A percentile compares a stretch with the other conserved stretches of the same genome.
Conservation (phyloP, 1,140 invertebrate species). For the Lordiphosa clarofinis region DNA sequence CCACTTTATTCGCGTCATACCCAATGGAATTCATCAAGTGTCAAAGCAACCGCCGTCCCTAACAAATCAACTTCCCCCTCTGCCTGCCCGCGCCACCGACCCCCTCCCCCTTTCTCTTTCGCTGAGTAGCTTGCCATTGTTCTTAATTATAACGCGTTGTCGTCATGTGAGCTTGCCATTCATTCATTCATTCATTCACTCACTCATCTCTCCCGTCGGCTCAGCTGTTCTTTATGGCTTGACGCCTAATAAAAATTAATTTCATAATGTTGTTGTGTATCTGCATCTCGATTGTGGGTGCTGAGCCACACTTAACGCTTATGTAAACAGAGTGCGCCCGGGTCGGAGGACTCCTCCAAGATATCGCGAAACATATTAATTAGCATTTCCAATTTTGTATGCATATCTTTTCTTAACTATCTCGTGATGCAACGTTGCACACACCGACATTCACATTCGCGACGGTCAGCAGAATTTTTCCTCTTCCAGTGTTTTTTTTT, state of each 20-base stretch:
- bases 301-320: slow-evolving; percentile 11
- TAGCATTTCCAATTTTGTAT: slow-evolving; percentile 76
- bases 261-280: slow-evolving; percentile 56
- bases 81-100: neutral
- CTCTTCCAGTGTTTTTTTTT: slow-evolving; percentile 10
- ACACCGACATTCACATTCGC: slow-evolving; percentile 39
- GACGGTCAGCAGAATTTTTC: slow-evolving; percentile 55
- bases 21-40: slow-evolving; percentile 51
- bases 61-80: slow-evolving; percentile 23
- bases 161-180: slow-evolving; percentile 71
- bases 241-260: slow-evolving; percentile 77
- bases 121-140: slow-evolving; percentile 70
- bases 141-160: slow-evolving; percentile 75
- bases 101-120: neutral
- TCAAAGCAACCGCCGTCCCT: slow-evolving; percentile 27
- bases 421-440: slow-evolving; percentile 73
- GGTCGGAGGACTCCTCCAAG: slow-evolving; percentile 26
- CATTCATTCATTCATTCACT: slow-evolving; percentile 44
- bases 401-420: slow-evolving; percentile 67
- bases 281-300: slow-evolving; percentile 9
- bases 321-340: neutral
- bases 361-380: slow-evolving; percentile 75
- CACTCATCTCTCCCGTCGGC: slow-evolving; percentile 27
- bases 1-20: slow-evolving; percentile 31
- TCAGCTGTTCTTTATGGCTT: slow-evolving; percentile 74